Percentiles rank a stretch among this genome's conserved stretches.
Conservation (phyloP, 2,888 invertebrate genomes). For the Hetaerina titia region DNA sequence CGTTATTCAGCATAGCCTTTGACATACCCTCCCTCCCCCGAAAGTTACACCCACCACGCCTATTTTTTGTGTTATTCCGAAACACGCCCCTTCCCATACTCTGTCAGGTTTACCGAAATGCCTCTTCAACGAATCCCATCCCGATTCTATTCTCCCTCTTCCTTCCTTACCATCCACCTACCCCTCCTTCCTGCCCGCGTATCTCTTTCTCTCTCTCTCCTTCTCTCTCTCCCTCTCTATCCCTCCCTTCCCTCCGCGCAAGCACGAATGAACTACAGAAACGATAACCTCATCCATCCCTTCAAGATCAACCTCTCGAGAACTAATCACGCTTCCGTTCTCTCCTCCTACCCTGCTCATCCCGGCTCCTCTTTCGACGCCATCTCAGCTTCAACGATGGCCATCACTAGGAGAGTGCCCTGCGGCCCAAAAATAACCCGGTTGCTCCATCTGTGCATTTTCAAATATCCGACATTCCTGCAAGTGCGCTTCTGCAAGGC, state of each 20-base stretch:
- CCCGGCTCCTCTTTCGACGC: not conserved
- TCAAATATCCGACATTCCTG: slow-evolving; percentile 16
- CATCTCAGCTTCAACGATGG: not conserved
- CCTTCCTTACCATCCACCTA: too few relatives aligned
- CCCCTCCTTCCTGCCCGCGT: not conserved
- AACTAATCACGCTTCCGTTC: not conserved
- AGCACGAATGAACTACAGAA: not conserved
- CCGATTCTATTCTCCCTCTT: not conserved
- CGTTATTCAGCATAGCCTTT: slow-evolving; percentile 39
- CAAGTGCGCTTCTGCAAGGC: not conserved
- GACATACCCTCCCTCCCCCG: not conserved
- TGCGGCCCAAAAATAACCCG: slow-evolving; percentile 26
- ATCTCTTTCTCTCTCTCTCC: too few relatives aligned
- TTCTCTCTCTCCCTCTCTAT: too few relatives aligned
- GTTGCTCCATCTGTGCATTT: slow-evolving; percentile 40
- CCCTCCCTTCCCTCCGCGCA: not conserved
- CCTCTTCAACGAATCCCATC: not conserved
- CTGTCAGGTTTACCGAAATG: not conserved
- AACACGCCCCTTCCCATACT: not conserved
- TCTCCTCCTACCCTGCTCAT: not conserved
- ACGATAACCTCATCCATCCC: not conserved
- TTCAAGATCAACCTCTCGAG: not conserved
- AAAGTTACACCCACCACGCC: not conserved
- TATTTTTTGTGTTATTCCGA: not conserved
- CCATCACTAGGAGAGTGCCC: not conserved